Evolutionary conservation across 2,113 vertebrate species (phyloP).

Genomic region (Corynorhinus townsendii): DNA sequence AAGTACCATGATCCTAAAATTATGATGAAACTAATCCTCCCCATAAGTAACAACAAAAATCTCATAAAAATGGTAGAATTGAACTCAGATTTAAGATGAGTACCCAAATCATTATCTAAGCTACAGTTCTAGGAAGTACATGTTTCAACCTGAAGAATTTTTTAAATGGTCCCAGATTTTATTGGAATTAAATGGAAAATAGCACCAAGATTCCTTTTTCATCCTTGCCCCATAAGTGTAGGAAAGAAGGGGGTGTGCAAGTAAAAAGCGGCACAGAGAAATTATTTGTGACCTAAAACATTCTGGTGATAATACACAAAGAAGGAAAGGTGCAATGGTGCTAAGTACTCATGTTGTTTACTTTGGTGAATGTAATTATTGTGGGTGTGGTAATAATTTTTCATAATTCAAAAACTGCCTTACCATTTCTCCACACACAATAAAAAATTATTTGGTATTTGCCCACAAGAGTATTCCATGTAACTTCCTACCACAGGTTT

Average conservation of each 20-base stretch:
- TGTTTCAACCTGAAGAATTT: neutral
- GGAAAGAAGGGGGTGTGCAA: neutral
- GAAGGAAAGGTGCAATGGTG: neutral
- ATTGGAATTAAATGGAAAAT: neutral
- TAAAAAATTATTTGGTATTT: constrained; percentile 38
- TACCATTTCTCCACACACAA: neutral
- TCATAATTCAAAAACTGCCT: constrained; percentile 31
- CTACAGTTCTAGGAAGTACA: neutral
- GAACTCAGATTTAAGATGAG: neutral
- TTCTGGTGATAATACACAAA: neutral
- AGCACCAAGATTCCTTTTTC: neutral
- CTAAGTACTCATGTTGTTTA: neutral
- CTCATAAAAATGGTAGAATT: neutral
- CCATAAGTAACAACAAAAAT: neutral
- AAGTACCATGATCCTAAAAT: neutral
- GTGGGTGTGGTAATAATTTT: neutral
- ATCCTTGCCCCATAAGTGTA: neutral
- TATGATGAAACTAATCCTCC: neutral
- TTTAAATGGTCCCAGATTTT: neutral
- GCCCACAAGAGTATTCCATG: constrained; percentile 36
- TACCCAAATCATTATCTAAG: neutral
- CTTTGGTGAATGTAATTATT: neutral
- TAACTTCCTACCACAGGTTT: neutral
- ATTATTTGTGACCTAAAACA: neutral
- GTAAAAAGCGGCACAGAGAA: neutral